phyloP scores from a whole-genome alignment of 2,113 vertebrate species.

The Chiloscyllium plagiosum region DNA sequence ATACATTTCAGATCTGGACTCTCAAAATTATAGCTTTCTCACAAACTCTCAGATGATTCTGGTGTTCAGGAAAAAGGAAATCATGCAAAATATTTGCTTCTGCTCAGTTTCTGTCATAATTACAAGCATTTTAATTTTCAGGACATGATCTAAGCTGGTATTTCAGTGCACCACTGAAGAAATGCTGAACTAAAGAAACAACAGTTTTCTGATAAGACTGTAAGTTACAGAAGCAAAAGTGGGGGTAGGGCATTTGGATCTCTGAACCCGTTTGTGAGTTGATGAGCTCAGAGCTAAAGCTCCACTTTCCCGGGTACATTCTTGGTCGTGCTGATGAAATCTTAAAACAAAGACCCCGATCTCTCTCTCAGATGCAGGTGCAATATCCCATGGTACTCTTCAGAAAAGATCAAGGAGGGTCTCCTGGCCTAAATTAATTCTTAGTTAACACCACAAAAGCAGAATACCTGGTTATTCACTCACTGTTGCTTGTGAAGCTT shows the following conservation, averaged over 20 bases:
- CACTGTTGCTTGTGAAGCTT: background rate
- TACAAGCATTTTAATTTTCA: background rate
- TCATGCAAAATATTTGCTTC: background rate
- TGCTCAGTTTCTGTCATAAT: background rate
- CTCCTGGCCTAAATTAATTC: background rate
- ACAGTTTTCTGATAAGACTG: background rate
- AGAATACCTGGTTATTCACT: background rate
- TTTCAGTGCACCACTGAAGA: background rate
- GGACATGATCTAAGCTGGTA: background rate
- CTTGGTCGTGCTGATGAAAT: background rate
- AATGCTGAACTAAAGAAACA: background rate
- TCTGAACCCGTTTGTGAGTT: too few relatives aligned
- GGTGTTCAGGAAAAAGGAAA: background rate
- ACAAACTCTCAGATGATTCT: background rate
- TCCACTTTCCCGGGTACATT: background rate
- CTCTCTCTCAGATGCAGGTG: background rate
- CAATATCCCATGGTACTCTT: background rate
- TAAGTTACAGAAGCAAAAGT: background rate
- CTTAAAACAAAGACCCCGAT: background rate
- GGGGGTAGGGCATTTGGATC: too few relatives aligned
- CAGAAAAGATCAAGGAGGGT: background rate
- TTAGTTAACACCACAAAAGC: background rate
- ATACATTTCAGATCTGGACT: background rate
- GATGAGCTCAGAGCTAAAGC: background rate
- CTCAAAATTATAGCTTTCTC: background rate